phyloP scores from a whole-genome alignment of 2,797 vertebrate species.

The Scyliorhinus canicula region DNA sequence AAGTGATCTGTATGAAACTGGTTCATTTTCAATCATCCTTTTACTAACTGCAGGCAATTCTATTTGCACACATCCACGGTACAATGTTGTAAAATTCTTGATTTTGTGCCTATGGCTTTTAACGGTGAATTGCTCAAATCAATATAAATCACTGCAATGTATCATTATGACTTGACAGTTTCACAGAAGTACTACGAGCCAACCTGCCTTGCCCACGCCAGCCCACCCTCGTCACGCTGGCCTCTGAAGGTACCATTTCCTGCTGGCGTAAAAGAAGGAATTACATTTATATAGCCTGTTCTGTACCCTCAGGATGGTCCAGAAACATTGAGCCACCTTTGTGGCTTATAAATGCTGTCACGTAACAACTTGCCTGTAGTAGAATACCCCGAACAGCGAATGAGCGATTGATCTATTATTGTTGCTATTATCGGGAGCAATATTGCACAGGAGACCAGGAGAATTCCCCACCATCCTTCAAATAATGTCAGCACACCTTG shows the following conservation, averaged over 20 bases:
- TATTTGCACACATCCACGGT: too few species aligned
- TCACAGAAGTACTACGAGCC: not conserved
- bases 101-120: not conserved
- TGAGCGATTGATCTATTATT: not conserved
- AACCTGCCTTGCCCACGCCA: not conserved
- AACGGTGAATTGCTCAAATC: not conserved
- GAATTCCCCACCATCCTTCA: not conserved
- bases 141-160: not conserved
- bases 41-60: not conserved
- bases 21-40: not conserved
- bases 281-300: too few species aligned
- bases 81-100: not conserved
- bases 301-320: too few species aligned
- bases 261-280: too few species aligned
- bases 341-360: too few species aligned
- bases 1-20: not conserved
- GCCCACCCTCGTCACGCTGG: too few species aligned
- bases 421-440: not conserved
- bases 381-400: not conserved
- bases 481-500: not conserved
- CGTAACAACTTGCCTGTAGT: not conserved
- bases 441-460: not conserved
- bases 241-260: too few species aligned
- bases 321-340: too few species aligned
- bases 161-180: not conserved